Conservation (phyloP, 2,113 vertebrate genomes). For the Podocnemis expansa region DNA sequence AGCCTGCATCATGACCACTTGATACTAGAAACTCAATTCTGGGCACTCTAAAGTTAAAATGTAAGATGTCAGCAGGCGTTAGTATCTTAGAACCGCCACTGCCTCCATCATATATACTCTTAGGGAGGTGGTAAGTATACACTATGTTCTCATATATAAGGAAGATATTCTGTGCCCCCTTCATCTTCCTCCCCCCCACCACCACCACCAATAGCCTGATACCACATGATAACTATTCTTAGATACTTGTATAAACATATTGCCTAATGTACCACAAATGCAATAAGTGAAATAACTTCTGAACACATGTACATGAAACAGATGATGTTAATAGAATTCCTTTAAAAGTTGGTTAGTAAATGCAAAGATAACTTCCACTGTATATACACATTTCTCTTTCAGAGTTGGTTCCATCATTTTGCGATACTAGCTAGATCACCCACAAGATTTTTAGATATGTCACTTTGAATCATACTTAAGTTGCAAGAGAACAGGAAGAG, state of each 20-base stretch:
- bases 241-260: background rate
- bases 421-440: background rate
- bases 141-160: background rate
- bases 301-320: background rate
- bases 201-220: too few species aligned
- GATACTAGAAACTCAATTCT: background rate
- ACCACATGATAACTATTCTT: too few species aligned
- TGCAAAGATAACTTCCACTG: background rate
- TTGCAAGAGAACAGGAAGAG: slow-evolving; percentile 9
- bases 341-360: background rate
- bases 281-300: background rate
- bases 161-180: too few species aligned
- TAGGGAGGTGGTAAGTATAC: background rate
- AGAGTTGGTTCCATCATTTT: slow-evolving; percentile 6
- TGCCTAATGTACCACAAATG: background rate
- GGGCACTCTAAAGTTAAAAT: background rate
- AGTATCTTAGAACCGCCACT: background rate
- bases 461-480: background rate
- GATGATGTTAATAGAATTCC: background rate
- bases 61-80: background rate
- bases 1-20: background rate
- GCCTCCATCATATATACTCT: background rate
- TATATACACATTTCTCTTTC: background rate
- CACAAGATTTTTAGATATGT: slow-evolving; percentile 1
- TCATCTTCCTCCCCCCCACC: too few species aligned